Evolutionary conservation across 2,797 vertebrate species (phyloP).

Genomic region (Neoniphon sammara): DNA sequence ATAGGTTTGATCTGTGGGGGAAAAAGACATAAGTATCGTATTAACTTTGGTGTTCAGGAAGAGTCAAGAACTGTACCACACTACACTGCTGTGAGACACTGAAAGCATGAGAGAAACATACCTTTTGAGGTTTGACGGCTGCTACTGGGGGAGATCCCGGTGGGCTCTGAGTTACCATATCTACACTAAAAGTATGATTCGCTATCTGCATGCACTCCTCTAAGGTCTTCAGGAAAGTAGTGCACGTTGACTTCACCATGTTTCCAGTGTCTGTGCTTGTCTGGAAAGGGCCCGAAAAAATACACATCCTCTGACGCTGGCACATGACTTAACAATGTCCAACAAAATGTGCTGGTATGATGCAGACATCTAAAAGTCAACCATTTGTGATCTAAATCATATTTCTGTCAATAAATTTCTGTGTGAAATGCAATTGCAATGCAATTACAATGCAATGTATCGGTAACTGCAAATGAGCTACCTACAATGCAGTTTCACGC

Average conservation of each 20-base stretch:
- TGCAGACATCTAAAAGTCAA: neutral
- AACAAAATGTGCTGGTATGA: conserved; percentile 1
- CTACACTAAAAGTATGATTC: conserved; percentile 89
- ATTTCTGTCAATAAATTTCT: neutral
- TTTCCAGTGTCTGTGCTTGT: conserved; percentile 86
- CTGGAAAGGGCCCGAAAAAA: conserved; percentile 61
- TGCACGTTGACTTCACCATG: conserved; percentile 95
- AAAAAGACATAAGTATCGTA: conserved; percentile 3
- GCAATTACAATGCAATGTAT: conserved; percentile 1
- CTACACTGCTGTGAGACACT: neutral
- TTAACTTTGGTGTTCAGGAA: conserved; percentile 20
- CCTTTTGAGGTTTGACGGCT: conserved; percentile 90
- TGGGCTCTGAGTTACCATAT: conserved; percentile 85
- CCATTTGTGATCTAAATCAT: conserved; percentile 1
- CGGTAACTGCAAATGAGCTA: conserved; percentile 1
- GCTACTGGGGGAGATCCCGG: conserved; percentile 90
- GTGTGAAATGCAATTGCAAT: neutral
- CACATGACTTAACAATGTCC: neutral
- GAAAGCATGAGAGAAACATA: conserved; percentile 59
- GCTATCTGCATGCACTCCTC: conserved; percentile 99
- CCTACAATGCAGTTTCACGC: conserved; percentile 29
- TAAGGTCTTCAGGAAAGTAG: conserved; percentile 95
- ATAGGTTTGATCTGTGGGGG: conserved; percentile 87
- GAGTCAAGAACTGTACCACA: neutral
- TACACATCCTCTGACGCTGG: neutral